Evolutionary conservation across 2,113 vertebrate species (phyloP).

Genomic region (Pampusana beccarii): DNA sequence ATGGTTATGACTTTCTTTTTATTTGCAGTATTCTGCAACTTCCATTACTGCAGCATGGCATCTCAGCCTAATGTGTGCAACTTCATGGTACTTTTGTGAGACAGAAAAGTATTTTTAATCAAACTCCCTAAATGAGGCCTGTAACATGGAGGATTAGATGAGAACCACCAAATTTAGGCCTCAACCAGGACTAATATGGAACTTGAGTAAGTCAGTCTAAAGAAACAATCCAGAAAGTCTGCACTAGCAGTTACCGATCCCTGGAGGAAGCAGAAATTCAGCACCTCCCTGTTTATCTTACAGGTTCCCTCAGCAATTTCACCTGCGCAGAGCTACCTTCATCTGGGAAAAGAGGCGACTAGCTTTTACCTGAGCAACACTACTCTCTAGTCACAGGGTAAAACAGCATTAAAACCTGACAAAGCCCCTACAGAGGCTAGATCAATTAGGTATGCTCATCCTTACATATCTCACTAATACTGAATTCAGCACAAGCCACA

Average conservation of each 20-base stretch:
- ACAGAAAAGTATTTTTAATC: background rate
- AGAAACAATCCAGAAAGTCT: background rate
- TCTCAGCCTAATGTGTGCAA: background rate
- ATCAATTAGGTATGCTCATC: background rate
- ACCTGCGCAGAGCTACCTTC: background rate
- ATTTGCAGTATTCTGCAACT: background rate
- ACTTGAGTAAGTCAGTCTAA: background rate
- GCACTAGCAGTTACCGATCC: background rate
- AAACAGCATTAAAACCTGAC: background rate
- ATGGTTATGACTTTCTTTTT: background rate
- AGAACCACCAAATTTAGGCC: background rate
- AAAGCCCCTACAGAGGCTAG: background rate
- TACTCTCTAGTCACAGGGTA: background rate
- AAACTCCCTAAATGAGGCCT: background rate
- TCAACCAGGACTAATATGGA: background rate
- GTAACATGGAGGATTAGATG: background rate
- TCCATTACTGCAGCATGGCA: background rate
- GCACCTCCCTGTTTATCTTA: background rate
- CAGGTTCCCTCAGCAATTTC: background rate
- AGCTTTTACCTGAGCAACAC: background rate
- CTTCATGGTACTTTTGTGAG: background rate
- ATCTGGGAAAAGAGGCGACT: background rate
- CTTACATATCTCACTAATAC: background rate
- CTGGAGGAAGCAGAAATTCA: background rate
- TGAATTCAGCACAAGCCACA: background rate